Evolutionary conservation across 2,888 invertebrate species (phyloP).

Genomic region (Julus scandinavius): DNA sequence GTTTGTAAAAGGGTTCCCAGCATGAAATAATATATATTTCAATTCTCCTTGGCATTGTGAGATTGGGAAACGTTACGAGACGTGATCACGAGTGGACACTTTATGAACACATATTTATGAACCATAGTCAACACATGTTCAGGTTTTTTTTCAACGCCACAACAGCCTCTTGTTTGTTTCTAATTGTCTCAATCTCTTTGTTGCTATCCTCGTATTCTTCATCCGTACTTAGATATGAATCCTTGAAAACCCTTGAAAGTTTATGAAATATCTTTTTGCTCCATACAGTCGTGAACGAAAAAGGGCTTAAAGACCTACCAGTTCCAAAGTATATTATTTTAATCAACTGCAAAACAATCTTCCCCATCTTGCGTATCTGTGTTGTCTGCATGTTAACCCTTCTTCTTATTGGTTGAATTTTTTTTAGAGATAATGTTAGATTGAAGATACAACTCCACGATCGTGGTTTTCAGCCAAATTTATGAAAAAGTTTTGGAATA

Average conservation of each 20-base stretch:
- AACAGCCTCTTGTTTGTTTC: constrained; percentile 28
- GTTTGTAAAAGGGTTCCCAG: constrained; percentile 52
- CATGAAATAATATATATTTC: constrained; percentile 54
- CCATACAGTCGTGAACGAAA: neutral
- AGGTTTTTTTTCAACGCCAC: constrained; percentile 16
- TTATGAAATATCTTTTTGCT: neutral
- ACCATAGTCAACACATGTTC: constrained; percentile 35
- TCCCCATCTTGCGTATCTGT: neutral
- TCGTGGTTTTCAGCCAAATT: no score
- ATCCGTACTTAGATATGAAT: neutral
- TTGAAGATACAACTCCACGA: no score
- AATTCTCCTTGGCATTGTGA: constrained; percentile 55
- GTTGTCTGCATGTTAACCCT: neutral
- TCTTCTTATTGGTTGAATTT: no score
- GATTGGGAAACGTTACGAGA: constrained; percentile 51
- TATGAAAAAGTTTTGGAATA: no score
- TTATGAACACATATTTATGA: neutral
- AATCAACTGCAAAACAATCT: neutral
- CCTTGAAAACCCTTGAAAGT: constrained; percentile 9
- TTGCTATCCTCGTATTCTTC: neutral
- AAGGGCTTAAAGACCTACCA: neutral
- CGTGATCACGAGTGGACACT: constrained; percentile 53
- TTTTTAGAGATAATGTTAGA: no score
- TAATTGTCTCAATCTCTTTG: constrained; percentile 18
- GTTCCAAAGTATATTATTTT: neutral